Base-by-base conservation (phyloP, 2,113 vertebrate genomes). In the Amazona vittata region DNA sequence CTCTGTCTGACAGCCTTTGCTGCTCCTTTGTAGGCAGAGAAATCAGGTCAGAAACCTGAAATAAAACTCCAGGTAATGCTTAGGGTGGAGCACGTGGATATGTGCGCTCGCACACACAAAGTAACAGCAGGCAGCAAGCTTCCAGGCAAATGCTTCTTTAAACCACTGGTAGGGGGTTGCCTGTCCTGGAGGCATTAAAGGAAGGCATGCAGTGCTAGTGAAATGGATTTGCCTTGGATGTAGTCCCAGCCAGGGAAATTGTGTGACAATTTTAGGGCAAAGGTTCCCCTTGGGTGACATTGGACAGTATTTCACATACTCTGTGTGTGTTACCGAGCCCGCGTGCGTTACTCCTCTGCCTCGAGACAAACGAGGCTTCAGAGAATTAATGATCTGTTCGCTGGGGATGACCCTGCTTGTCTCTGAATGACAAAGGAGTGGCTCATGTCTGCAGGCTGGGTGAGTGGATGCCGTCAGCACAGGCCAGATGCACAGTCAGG, bases 211-310 rank as follows among this genome's bases (percentile, higher is more conserved):
- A 37, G 86, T 22, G 95, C 89, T 76, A 93, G n/a, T 95, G 69
- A 95, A 95, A 95, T 96, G 93, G 91, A 63, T 93, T 95, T 81
- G 94, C 95, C 89, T 97, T 97, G 96, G 96, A 92, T 91, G 11
- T 75, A 4, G 83, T 94, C 96, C 97, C 96, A 94, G 95, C 64
- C 94, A 15, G 96, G 94, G 94, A 95, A 95, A 94, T 13, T 49
- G 90, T 94, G 94, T 83, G 95, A 93, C 94, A 89, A 90, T 95
- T 96, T 95, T 94, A 96, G 93, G 96, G 96, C 91, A 95, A 93
- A 94, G 96, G 96, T 94, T 96, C 95, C 94, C 97, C 94, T 94
- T 93, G 94, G 95, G 86, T 96, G 96, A 95, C 90, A 79, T 65
- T 94, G 11, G 74, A 47, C 94, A 69, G 90, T 87, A 76, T 95